Evolutionary conservation across 2,888 invertebrate genomes (phyloP), one percentile per base, ranked within the genome.

Genomic region (Pristionchus maxplancki): DNA sequence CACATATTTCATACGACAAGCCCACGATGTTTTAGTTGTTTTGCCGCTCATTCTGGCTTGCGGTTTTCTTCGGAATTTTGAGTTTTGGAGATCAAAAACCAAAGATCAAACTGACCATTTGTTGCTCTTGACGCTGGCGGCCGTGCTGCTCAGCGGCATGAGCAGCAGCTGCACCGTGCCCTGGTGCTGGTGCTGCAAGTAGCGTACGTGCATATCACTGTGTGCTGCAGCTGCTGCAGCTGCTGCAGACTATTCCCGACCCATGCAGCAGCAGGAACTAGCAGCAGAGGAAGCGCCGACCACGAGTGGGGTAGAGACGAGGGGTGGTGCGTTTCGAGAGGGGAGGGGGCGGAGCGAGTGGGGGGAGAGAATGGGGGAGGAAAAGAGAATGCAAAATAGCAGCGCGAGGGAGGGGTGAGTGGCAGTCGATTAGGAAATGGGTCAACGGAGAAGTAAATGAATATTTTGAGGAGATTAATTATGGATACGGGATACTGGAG

Each of bases 111-210:
- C 92, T 90, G 86, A 93, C 93, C 93, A 92, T 90, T 93, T 93
- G 90, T 91, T 90, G 90, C 92, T 92, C 89, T 93, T 93, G 89
- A 93, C 90, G 48, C 93, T 93, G 86, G 89, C 89, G 50, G 93
- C 92, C 28, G 90, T 92, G 89, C 93, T 92, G 90, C 90, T 93
- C 83, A 94, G 90, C 88, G 94, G 94, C 94, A 94, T 94, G 90
- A 93, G 92, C 89, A 94, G 91, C 91, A 94, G 92, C 91, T 94
- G 94, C 82, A 94, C 94, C 88, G 94, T 94, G 90, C 94, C 94
- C 90, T 92, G 91, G 89, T 93, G 93, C 88, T 93, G 92, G 91
- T 94, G 94, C 93, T 94, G 94, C 89, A 94, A 93, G 89, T 94
- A 94, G 78, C 93, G 93, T 64, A 94, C 94, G 90, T 94, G 93